Evolutionary conservation across 2,888 invertebrate species (phyloP), one percentile per base, ranked within the genome.

Genomic region (Drosophila heteroneura): DNA sequence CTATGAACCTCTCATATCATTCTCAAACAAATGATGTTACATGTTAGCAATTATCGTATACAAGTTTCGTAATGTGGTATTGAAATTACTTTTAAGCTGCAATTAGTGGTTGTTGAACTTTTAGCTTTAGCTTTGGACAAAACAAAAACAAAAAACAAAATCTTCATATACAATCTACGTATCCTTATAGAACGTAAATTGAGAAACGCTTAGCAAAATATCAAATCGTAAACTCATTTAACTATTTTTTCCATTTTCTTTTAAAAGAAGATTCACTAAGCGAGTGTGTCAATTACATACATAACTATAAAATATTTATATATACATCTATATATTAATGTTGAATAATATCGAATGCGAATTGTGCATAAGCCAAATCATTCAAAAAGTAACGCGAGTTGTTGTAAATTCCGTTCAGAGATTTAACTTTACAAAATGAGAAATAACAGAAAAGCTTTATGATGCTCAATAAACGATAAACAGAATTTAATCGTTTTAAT

Each of bases 391-490:
- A 89, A 90, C 89, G 90, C 76, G 89, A 89, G 89, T 89, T 90
- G 90, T 89, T 85, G 70, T 84, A 89, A 89, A 89, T 89, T 89
- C 89, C 89, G 90, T 90, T 89, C 89, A 89, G 60, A 77, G 72
- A 89, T 88, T 81, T 71, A 89, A 88, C 81, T 89, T 86, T 88
- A 89, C 83, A 85, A 77, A 47, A 79, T 68, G 74, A 74, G 49
- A 81, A 76, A 70, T 54, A 78, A 67, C 69, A 59, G 65, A 68
- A 79, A 77, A 81, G 80, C 80, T 80, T 80, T 80, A 80, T 65
- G 74, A 80, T 81, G 74, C 70, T 74, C 66, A 59, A 74, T 69
- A 81, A 80, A 82, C 53, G 51, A 74, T 70, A 74, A 77, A 63
- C 32, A 53, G 35, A 62, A 70, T 44, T 28, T 7, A 9, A 33